Evolutionary conservation across 2,888 invertebrate species (phyloP), one percentile per base, ranked within the genome.

Genomic region (Dilophus febrilis): DNA sequence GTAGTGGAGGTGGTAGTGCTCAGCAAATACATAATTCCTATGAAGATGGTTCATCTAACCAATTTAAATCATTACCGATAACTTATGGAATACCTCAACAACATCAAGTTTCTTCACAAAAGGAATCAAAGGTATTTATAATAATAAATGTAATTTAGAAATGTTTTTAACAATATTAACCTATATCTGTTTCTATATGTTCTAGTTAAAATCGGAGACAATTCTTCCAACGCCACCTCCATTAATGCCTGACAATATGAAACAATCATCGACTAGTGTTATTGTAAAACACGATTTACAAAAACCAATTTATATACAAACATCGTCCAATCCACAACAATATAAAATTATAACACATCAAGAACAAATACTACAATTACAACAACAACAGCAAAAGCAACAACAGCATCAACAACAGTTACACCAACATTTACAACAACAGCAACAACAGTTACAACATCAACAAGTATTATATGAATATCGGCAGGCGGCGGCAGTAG

Each of bases 241-340:
- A 5, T 61, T 79, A 42, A 66, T 77, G 48, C 70, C 73, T 50
- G 81, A 81, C n/a, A n/a, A n/a, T 58, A 64, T 68, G 50, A 80
- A 79, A 58, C 78, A 72, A 58, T 76, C 79, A 53, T n/a, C n/a
- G n/a, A 30, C 39, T 17, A 47, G 46, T 44, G 82, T 82, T 56
- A 82, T 82, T 58, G 82, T 82, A 44, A 81, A 82, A 56, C 80
- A 81, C 58, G 81, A 48, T 44, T 43, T 46, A 22, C 22, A 22
- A 6, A 22, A 22, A 22, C 8, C 22, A 22, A 8, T 22, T 22
- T 6, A 8, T 8, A 22, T 4, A 4, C 22, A 22, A 22, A 22
- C 8, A 34, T 17, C 12, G 17, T 17, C 17, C 18, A 34, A 34
- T n/a, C 34, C n/a, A 17, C 17, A 4, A 34, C 34, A 22, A 22